These are phyloP conservation scores for Coregonus suidteri DNA, from an alignment of 2,797 vertebrate species.

Conservation along the genomic window DNA sequence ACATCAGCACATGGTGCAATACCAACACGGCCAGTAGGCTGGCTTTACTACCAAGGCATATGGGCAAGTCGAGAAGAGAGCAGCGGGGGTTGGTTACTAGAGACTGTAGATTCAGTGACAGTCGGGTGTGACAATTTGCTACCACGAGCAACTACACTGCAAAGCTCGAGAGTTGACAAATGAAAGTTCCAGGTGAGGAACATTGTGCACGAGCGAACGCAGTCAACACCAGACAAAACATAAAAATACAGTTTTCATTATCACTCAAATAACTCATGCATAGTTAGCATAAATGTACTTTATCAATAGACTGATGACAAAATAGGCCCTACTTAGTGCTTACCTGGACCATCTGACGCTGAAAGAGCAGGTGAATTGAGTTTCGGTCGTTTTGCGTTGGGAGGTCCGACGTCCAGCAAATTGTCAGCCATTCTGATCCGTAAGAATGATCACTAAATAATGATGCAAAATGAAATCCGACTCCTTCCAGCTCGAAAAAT, in stretches of 20 bases:
- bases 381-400: constrained; percentile 94
- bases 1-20: neutral
- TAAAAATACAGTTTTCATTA: neutral
- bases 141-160: neutral
- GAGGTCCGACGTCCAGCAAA: constrained; percentile 94
- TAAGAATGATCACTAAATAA: constrained; percentile 35
- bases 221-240: neutral
- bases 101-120: neutral
- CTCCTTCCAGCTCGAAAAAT: constrained; percentile 31
- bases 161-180: neutral
- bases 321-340: constrained; percentile 47
- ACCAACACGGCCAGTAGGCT: neutral
- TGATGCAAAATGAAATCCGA: constrained; percentile 37
- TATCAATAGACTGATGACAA: neutral
- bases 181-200: constrained; percentile 3
- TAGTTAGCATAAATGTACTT: no score
- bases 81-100: neutral
- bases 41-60: neutral
- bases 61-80: no score
- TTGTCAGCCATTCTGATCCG: constrained; percentile 90
- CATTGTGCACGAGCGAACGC: neutral
- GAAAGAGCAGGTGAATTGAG: constrained; percentile 91
- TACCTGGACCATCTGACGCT: constrained; percentile 92
- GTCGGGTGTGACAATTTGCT: neutral
- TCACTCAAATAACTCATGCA: neutral